A percentile compares a stretch with the other conserved stretches of the same genome.
Conservation (phyloP, 1,140 invertebrate genomes). For the Saccostrea echinata region DNA sequence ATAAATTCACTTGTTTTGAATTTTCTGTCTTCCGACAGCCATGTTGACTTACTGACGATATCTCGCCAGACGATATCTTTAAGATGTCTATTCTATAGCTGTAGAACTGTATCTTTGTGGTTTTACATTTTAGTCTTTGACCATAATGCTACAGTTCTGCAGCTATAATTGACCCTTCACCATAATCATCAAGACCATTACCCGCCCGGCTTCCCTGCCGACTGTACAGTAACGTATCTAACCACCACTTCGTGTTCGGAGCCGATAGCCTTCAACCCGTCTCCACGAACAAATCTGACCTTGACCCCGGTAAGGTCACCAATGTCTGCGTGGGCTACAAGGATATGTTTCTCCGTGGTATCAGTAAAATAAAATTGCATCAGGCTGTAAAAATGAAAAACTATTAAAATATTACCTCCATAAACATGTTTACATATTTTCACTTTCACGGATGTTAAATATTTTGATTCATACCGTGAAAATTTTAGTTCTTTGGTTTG, state of each 20-base stretch:
- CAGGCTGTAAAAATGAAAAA: conserved; percentile 48
- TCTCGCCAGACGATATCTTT: no score
- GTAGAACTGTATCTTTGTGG: no score
- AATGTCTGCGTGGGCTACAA: conserved; percentile 54
- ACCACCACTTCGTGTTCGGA: conserved; percentile 53
- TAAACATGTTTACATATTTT: neutral
- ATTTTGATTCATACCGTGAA: conserved; percentile 51
- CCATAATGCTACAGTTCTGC: no score
- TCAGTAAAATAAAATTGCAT: conserved; percentile 51
- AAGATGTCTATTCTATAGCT: no score
- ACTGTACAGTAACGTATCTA: conserved; percentile 52
- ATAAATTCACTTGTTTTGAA: no score
- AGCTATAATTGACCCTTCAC: no score
- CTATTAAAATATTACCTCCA: neutral
- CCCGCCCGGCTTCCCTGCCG: conserved; percentile 34
- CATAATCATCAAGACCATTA: neutral
- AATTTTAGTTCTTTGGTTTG: conserved; percentile 64
- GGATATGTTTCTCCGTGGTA: conserved; percentile 57
- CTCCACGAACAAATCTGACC: conserved; percentile 56
- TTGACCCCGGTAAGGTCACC: conserved; percentile 56
- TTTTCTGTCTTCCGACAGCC: no score
- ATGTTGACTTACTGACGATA: no score
- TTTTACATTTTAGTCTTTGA: no score
- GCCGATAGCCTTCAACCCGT: conserved; percentile 32
- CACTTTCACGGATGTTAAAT: neutral